Conservation (phyloP, 2,797 vertebrate species). For the Synanceia verrucosa region DNA sequence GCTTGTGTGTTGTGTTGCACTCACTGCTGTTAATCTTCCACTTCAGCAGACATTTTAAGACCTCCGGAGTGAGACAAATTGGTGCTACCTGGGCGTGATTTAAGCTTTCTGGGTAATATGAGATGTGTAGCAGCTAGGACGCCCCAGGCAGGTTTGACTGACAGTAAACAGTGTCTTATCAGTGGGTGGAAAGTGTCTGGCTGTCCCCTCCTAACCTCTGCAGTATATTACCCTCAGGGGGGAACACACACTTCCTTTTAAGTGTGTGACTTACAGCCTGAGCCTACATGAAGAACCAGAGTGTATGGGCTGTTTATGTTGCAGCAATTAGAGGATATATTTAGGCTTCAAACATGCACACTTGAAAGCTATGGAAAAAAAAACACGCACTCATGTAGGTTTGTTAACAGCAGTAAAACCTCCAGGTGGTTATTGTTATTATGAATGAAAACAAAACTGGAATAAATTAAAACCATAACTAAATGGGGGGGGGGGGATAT, state of each 20-base stretch:
- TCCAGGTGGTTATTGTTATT: too few species aligned
- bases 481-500: too few species aligned
- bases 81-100: slow-evolving; percentile 24
- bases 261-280: slow-evolving; percentile 24
- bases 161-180: slow-evolving; percentile 50
- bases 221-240: neutral
- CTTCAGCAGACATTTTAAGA: slow-evolving; percentile 7
- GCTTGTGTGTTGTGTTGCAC: neutral
- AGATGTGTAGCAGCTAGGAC: neutral
- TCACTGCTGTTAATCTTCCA: slow-evolving; percentile 27
- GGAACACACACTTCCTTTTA: slow-evolving; percentile 17
- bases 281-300: slow-evolving; percentile 3
- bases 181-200: slow-evolving; percentile 26
- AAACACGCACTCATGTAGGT: too few species aligned
- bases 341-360: neutral
- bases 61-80: slow-evolving; percentile 35
- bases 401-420: neutral
- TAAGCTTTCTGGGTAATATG: slow-evolving; percentile 25
- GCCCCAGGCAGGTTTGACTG: slow-evolving; percentile 31
- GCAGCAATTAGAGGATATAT: neutral
- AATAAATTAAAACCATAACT: too few species aligned
- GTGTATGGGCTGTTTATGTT: slow-evolving; percentile 25
- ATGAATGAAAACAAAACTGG: too few species aligned
- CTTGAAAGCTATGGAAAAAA: too few species aligned
- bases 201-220: slow-evolving; percentile 21